Evolutionary conservation across 2,797 vertebrate genomes (phyloP).

Genomic region (Ibycter americanus): DNA sequence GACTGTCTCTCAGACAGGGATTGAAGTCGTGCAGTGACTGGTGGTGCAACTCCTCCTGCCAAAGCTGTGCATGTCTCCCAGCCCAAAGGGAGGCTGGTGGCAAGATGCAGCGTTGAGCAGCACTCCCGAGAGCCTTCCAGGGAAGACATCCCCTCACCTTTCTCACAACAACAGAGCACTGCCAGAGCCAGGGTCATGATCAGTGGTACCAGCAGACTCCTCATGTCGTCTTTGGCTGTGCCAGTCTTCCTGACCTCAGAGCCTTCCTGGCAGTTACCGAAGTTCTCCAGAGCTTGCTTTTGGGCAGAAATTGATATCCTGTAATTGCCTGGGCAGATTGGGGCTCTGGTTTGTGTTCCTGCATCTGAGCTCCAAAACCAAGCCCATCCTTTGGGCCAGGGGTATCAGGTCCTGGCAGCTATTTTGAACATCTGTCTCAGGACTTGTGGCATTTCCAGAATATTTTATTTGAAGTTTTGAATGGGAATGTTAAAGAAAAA

Average conservation of each 20-base stretch:
- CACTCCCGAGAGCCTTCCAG: rapidly evolving
- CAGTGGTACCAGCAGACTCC: conserved; percentile 27
- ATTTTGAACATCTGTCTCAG: background rate
- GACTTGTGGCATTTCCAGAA: conserved; percentile 1
- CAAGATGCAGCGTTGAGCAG: background rate
- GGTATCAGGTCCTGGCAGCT: background rate
- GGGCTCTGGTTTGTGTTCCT: conserved; percentile 16
- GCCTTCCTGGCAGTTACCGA: conserved; percentile 16
- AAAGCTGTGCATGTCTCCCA: background rate
- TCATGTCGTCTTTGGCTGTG: conserved; percentile 29
- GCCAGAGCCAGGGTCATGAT: conserved; percentile 15
- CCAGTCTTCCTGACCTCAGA: background rate
- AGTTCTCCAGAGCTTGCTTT: conserved; percentile 7
- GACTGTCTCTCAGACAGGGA: background rate
- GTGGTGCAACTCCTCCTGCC: background rate
- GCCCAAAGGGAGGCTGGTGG: background rate
- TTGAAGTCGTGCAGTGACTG: background rate
- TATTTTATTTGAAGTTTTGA: conserved; percentile 11
- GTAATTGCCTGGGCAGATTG: background rate
- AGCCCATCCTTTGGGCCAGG: background rate
- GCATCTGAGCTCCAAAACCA: conserved; percentile 28
- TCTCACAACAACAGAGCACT: conserved; percentile 24
- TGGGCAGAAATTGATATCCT: conserved; percentile 50
- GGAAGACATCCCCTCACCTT: conserved; percentile 53
- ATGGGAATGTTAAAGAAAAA: background rate